Percentiles rank a stretch among this genome's conserved stretches.
phyloP scores from a whole-genome alignment of 2,797 vertebrate species.

The Periophthalmus magnuspinnatus region DNA sequence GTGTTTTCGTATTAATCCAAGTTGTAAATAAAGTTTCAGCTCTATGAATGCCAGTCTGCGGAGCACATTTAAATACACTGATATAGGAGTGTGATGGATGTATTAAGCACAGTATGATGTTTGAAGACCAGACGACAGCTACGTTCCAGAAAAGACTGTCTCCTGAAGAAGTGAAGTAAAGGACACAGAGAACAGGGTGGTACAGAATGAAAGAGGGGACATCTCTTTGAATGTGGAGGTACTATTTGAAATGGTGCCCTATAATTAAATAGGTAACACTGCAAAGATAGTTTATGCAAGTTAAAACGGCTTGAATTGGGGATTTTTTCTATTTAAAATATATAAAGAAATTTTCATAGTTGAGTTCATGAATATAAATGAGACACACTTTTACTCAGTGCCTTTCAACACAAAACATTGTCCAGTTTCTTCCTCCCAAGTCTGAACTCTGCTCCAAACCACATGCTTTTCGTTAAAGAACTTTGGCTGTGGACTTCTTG shows the following conservation, averaged over 20 bases:
- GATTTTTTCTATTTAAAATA: no score
- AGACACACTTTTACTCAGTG: no score
- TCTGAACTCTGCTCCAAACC: no score
- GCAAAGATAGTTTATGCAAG: neutral
- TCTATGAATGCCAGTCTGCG: conserved; percentile 8
- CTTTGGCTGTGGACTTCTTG: no score
- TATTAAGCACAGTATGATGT: conserved; percentile 73
- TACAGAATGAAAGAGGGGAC: conserved; percentile 28
- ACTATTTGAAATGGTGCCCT: neutral
- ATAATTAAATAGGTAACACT: neutral
- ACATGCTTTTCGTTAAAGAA: no score
- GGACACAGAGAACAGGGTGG: conserved; percentile 12
- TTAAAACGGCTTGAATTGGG: neutral
- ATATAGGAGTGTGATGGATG: conserved; percentile 48
- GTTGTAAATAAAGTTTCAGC: neutral
- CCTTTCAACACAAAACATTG: no score
- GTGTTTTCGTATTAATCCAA: neutral
- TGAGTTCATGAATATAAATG: no score
- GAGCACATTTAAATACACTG: conserved; percentile 20
- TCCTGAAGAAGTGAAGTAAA: conserved; percentile 35
- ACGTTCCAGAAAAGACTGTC: conserved; percentile 35
- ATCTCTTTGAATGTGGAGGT: conserved; percentile 65
- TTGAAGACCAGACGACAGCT: conserved; percentile 69
- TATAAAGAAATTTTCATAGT: no score
- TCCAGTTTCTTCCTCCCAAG: no score